phyloP scores from a whole-genome alignment of 1,140 invertebrate genomes.

The Lepidotrigona ventralis region DNA sequence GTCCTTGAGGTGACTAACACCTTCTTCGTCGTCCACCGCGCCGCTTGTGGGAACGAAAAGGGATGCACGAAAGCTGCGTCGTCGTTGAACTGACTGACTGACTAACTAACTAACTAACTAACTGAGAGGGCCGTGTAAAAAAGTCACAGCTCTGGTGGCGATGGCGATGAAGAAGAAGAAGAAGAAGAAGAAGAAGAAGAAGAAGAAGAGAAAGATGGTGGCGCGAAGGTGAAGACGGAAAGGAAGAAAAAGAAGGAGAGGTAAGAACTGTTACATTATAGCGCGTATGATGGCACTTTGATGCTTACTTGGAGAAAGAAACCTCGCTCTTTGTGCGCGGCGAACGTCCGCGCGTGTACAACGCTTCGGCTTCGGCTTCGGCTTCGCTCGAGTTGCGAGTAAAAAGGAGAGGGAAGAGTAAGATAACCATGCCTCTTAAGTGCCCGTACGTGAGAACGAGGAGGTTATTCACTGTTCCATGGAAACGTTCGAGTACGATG shows the following conservation, averaged over 20 bases:
- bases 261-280: neutral
- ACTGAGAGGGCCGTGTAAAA: no score
- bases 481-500: constrained; percentile 48
- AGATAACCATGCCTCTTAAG: constrained; percentile 35
- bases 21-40: constrained; percentile 50
- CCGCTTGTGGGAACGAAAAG: constrained; percentile 31
- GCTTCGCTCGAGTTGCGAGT: constrained; percentile 1
- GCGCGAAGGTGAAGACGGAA: neutral
- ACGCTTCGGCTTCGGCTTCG: constrained; percentile 41
- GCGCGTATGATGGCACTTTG: constrained; percentile 1
- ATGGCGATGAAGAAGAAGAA: no score
- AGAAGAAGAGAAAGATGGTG: neutral
- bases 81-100: neutral
- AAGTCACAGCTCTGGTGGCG: no score
- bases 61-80: constrained; percentile 27
- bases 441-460: constrained; percentile 48
- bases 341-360: constrained; percentile 35
- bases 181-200: no score
- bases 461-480: constrained; percentile 64
- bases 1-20: constrained; percentile 75
- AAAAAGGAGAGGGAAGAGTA: constrained; percentile 40
- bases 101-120: no score
- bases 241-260: constrained; percentile 13
- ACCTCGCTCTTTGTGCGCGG: no score
- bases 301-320: constrained; percentile 17